phyloP scores from a whole-genome alignment of 2,797 vertebrate species.

The Rousettus madagascariensis region DNA sequence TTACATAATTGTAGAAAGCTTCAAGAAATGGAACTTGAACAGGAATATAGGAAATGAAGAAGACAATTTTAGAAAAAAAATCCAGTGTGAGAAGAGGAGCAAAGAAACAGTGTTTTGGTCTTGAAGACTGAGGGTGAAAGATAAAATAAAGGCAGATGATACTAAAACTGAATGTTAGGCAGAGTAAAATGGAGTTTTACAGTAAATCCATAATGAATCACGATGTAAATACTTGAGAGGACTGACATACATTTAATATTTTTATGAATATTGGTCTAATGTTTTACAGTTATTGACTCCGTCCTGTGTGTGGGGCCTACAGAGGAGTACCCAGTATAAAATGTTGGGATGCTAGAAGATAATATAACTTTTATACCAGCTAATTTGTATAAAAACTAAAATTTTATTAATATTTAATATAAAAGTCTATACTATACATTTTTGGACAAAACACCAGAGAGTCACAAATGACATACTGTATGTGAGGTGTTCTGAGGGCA shows the following conservation, averaged over 20 bases:
- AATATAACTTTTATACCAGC: neutral
- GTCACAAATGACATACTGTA: neutral
- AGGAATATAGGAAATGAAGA: neutral
- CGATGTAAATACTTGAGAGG: neutral
- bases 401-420: neutral
- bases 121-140: neutral
- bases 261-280: neutral
- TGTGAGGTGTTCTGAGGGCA: neutral
- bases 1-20: neutral
- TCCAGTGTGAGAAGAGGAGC: neutral
- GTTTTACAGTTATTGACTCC: neutral
- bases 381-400: neutral
- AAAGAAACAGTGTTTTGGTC: neutral
- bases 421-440: neutral
- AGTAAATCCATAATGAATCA: neutral
- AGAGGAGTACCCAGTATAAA: neutral
- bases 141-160: neutral
- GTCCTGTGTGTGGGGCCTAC: neutral
- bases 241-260: neutral
- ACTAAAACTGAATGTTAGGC: neutral
- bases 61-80: neutral
- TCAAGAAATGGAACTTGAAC: neutral
- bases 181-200: neutral
- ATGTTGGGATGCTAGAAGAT: neutral
- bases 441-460: neutral